phyloP scores from a whole-genome alignment of 2,888 invertebrate species.

The Pandemis corylana region DNA sequence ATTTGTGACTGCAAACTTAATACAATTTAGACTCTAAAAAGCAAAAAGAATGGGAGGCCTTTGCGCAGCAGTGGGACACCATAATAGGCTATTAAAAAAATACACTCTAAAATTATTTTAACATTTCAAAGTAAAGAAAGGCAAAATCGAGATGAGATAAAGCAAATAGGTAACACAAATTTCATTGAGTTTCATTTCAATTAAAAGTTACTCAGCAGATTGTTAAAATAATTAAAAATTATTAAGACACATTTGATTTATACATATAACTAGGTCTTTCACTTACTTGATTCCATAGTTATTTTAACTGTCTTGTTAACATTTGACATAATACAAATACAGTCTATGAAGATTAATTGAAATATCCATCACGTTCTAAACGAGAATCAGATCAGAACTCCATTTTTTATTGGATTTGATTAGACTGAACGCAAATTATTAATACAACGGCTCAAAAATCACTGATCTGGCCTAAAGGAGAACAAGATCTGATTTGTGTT shows the following conservation, averaged over 20 bases:
- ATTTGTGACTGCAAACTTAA: not conserved
- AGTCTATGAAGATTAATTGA: not conserved
- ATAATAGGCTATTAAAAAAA: too few species aligned
- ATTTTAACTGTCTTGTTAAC: not conserved
- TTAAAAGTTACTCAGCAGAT: not conserved
- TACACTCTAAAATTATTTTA: not conserved
- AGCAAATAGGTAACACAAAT: not conserved
- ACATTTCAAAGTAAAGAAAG: not conserved
- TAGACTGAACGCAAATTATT: too few species aligned
- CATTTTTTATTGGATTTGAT: not conserved
- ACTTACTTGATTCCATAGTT: constrained; percentile 8
- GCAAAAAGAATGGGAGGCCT: too few species aligned
- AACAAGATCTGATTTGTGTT: not conserved
- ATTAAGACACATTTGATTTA: not conserved
- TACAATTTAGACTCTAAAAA: too few species aligned
- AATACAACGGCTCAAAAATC: not conserved
- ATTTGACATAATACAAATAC: not conserved
- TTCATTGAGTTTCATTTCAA: not conserved
- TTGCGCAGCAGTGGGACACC: too few species aligned
- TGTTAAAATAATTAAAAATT: not conserved
- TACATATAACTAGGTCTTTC: not conserved
- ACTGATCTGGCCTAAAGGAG: not conserved
- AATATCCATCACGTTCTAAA: not conserved
- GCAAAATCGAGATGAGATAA: not conserved
- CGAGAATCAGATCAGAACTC: not conserved